phyloP scores from a whole-genome alignment of 2,797 vertebrate genomes.

The Sphenopsis melanotis region DNA sequence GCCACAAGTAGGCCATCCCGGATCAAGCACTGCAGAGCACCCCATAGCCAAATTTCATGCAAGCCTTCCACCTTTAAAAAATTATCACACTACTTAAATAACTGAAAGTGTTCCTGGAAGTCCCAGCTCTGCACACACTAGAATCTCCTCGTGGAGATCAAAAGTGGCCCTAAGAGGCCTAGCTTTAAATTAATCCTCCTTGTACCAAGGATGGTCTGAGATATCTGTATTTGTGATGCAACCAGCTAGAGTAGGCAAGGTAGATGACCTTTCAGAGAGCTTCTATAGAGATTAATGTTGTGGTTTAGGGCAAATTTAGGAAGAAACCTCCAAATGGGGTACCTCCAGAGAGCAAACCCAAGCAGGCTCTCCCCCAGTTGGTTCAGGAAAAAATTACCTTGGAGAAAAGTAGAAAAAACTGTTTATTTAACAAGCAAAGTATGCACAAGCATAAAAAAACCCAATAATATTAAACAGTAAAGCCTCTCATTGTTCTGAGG shows the following conservation, averaged over 20 bases:
- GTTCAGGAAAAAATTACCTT: not conserved
- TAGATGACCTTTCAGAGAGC: not conserved
- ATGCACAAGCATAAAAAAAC: not conserved
- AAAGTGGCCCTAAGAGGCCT: not conserved
- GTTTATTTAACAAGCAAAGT: not conserved
- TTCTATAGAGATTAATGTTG: not conserved
- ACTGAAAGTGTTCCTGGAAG: not conserved
- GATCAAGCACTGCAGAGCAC: not conserved
- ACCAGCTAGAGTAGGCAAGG: not conserved
- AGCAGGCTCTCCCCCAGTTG: not conserved
- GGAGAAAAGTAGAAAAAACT: not conserved
- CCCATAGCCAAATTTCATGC: not conserved
- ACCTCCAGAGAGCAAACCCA: not conserved
- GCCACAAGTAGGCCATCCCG: not conserved
- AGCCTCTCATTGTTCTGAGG: not conserved
- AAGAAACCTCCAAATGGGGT: not conserved
- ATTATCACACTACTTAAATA: not conserved
- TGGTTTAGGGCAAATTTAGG: not conserved
- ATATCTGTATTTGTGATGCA: not conserved
- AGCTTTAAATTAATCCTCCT: not conserved
- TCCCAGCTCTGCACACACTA: not conserved
- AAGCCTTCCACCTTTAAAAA: not conserved
- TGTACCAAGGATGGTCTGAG: not conserved
- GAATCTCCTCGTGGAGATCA: not conserved
- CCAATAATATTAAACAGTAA: not conserved